Evolutionary conservation across 2,888 invertebrate species (phyloP), one percentile per base, ranked within the genome.

Genomic region (Sicus ferrugineus): DNA sequence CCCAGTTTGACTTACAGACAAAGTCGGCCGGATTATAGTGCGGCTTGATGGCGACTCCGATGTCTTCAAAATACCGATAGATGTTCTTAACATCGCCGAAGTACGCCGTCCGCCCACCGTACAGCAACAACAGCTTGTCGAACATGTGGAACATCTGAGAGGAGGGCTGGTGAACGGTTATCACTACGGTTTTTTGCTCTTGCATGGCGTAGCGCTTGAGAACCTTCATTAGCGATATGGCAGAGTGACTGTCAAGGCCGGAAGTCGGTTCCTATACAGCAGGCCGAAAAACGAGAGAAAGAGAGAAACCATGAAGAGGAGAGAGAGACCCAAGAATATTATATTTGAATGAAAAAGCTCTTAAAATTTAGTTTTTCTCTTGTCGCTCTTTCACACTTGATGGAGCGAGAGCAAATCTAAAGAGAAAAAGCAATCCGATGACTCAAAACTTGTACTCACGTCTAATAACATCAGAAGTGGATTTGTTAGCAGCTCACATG

Each of bases 11-110:
- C 91, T 90, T 86, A 92, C 92, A 84, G 79, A 92, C 91, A 81
- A 92, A 93, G 83, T 94, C 93, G n/a, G 93, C 93, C 62, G 93
- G 93, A 86, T 94, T 94, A 81, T 93, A 93, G 81, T 93, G 91
- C 4, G 91, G 90, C 81, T 91, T 88, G 75, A 93, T 90, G 72
- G 89, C 88, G 70, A 93, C 87, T 67, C 92, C 92, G 70, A 93
- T 88, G 71, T 87, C 87, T 75, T 89, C 88, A 81, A 93, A 93
- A 81, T 91, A 92, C 75, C 90, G 88, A 52, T 92, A 89, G 68
- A 93, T 91, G 81, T 89, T 89, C 73, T 88, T 87, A 28, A 90
- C 90, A 75, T 90, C 89, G 11, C 93, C 93, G 81, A 91, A 93
- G 82, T 93, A 93, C 2, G 92, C 93, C 23, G 91, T 90, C 77